These are phyloP conservation scores for Pterocles orientalis DNA, from an alignment of 2,113 vertebrate species.

Conservation along the genomic window DNA sequence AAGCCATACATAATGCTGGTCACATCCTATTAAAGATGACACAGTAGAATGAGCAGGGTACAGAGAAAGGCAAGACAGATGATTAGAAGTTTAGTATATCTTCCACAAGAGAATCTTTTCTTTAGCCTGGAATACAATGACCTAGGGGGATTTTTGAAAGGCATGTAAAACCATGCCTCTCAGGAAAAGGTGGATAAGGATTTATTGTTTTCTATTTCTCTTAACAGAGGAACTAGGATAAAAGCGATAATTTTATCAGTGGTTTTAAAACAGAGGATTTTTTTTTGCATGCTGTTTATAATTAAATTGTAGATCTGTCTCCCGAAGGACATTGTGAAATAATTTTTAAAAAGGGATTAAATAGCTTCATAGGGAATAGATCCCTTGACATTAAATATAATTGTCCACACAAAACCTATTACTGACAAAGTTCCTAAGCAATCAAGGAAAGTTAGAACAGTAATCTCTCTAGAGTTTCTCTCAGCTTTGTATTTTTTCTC, in stretches of 20 bases:
- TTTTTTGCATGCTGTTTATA: not conserved
- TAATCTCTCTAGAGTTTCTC: not conserved
- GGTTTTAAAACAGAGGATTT: not conserved
- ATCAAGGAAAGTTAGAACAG: not conserved
- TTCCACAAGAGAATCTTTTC: not conserved
- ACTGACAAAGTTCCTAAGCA: not conserved
- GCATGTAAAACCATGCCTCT: accelerated
- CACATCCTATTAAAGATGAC: not conserved
- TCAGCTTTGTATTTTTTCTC: not conserved
- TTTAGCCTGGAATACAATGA: not conserved
- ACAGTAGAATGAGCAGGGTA: not conserved
- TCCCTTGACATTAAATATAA: not conserved
- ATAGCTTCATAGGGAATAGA: not conserved
- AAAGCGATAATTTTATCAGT: not conserved
- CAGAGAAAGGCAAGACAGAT: not conserved
- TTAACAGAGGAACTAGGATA: not conserved
- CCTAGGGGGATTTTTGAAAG: not conserved
- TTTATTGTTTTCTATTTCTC: not conserved
- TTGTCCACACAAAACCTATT: not conserved
- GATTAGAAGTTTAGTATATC: not conserved
- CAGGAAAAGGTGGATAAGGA: not conserved
- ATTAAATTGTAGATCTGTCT: not conserved
- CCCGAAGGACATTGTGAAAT: not conserved
- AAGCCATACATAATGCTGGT: not conserved
- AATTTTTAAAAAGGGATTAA: too few relatives aligned